Evolutionary conservation across 2,888 invertebrate species (phyloP).

Genomic region (Geophilus truncorum): DNA sequence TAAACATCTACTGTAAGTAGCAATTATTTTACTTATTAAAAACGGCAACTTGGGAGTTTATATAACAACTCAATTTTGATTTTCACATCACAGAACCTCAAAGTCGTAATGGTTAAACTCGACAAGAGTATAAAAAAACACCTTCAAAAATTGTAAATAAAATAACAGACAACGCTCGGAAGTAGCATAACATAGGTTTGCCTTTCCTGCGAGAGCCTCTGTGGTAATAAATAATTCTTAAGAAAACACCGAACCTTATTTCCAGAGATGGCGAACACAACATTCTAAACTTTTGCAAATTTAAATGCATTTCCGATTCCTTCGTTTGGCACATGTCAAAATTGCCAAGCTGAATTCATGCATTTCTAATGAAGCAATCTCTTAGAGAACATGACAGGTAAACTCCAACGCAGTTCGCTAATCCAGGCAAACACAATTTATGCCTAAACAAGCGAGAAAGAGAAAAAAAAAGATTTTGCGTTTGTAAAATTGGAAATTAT

Average conservation of each 20-base stretch:
- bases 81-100: no score
- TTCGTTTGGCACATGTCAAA: not conserved
- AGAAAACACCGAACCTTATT: not conserved
- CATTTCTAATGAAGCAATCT: conserved; percentile 20
- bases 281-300: not conserved
- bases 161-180: no score
- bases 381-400: not conserved
- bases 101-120: no score
- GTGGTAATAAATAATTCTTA: not conserved
- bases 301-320: not conserved
- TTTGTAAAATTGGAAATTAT: not conserved
- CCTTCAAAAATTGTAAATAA: no score
- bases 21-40: no score
- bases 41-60: no score
- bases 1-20: no score
- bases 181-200: no score
- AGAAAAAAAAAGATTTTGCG: not conserved
- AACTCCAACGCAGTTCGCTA: not conserved
- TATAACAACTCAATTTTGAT: no score
- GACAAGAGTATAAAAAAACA: no score
- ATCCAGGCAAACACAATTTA: not conserved
- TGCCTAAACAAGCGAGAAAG: not conserved
- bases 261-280: not conserved
- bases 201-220: not conserved
- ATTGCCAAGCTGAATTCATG: not conserved